Evolutionary conservation across 2,113 vertebrate species (phyloP).

Genomic region (Podiceps cristatus): DNA sequence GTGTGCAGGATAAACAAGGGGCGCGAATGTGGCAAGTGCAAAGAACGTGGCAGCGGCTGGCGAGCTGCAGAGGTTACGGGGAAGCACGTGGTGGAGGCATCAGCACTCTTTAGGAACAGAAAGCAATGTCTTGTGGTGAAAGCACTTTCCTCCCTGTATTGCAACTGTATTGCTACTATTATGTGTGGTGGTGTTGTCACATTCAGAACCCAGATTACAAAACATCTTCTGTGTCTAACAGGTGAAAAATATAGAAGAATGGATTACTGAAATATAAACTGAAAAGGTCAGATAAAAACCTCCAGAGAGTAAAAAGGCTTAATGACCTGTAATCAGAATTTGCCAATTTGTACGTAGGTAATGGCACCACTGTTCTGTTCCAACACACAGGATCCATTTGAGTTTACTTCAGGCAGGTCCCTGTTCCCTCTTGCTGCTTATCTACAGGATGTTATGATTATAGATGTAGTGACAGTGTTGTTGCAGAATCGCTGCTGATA

Average conservation of each 20-base stretch:
- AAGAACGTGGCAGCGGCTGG: neutral
- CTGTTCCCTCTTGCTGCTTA: neutral
- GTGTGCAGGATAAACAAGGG: neutral
- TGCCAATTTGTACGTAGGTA: neutral
- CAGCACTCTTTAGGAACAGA: neutral
- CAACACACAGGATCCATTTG: neutral
- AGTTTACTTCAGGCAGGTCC: neutral
- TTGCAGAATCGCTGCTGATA: neutral
- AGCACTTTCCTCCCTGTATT: neutral
- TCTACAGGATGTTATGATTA: neutral
- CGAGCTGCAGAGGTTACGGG: neutral
- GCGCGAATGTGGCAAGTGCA: neutral
- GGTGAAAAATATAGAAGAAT: neutral
- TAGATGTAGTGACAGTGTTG: neutral
- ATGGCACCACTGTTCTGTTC: neutral
- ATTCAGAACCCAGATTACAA: neutral
- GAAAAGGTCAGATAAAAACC: neutral
- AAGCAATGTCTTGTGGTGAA: neutral
- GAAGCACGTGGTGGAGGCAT: neutral
- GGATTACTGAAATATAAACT: neutral
- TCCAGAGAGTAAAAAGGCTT: neutral
- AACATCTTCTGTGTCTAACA: rapidly evolving
- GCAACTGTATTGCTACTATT: neutral
- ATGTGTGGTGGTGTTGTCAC: rapidly evolving
- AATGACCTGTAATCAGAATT: neutral